phyloP scores from a whole-genome alignment of 2,888 invertebrate species.

The Pachydiplax longipennis region DNA sequence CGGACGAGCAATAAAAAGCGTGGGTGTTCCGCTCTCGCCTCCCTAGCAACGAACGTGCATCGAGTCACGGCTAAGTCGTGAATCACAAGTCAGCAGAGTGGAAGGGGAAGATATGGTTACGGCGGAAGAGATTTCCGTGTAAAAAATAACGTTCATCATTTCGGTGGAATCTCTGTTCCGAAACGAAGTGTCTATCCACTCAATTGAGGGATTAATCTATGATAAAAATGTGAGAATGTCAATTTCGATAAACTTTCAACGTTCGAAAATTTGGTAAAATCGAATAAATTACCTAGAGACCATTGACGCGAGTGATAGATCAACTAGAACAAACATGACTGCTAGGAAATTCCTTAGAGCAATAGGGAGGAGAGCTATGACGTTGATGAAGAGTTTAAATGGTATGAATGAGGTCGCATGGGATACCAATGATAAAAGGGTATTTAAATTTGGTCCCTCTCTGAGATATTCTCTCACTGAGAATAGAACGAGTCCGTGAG shows the following conservation, averaged over 20 bases:
- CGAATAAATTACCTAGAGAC: no score
- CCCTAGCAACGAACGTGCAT: constrained; percentile 24
- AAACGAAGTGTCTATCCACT: background rate
- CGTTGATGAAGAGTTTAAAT: no score
- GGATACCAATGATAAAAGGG: background rate
- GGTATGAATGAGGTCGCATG: background rate
- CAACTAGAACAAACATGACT: background rate
- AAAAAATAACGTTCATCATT: background rate
- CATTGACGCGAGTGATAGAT: no score
- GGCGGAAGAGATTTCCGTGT: background rate
- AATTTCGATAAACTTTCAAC: no score
- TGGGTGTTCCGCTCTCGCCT: background rate
- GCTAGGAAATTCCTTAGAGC: background rate
- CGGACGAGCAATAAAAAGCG: constrained; percentile 12
- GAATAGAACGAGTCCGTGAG: no score
- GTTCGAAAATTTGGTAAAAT: no score
- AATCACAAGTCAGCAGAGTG: background rate
- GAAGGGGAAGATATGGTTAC: background rate
- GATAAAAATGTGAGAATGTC: background rate
- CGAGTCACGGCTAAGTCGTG: constrained; percentile 31
- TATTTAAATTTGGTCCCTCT: background rate
- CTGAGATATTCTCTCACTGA: no score
- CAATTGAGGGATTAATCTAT: background rate
- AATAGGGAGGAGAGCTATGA: no score
- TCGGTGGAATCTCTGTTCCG: background rate